Percentiles rank a stretch among this genome's conserved stretches.
Evolutionary conservation across 1,140 invertebrate genomes (phyloP).

Genomic region (Nomia melanderi): DNA sequence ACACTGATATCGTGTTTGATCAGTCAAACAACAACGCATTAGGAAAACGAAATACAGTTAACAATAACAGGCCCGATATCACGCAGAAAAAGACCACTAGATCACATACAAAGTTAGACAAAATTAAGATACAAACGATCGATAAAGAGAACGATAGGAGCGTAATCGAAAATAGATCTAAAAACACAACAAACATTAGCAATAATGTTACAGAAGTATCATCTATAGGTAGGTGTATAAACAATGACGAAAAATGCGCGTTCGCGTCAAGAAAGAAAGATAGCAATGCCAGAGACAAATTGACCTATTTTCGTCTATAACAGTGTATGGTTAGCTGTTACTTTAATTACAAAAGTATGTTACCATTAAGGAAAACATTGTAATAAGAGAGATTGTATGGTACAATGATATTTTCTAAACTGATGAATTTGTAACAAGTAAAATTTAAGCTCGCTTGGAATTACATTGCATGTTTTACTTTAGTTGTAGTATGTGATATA

Average conservation of each 20-base stretch:
- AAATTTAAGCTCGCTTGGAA: conserved; percentile 30
- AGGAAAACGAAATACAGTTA: background rate
- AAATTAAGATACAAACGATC: background rate
- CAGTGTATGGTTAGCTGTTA: conserved; percentile 41
- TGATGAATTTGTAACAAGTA: conserved; percentile 37
- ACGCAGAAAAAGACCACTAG: background rate
- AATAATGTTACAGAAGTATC: conserved; percentile 13
- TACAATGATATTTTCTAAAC: conserved; percentile 37
- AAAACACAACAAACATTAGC: conserved; percentile 11
- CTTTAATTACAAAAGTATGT: conserved; percentile 42
- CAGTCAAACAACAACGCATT: background rate
- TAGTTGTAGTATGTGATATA: background rate
- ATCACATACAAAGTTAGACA: conserved; percentile 14
- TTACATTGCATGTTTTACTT: background rate
- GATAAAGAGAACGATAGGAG: conserved; percentile 48
- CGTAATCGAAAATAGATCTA: background rate
- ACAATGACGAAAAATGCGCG: conserved; percentile 3
- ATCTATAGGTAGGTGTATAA: conserved; percentile 21
- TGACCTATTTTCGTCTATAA: conserved; percentile 66
- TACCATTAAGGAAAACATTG: conserved; percentile 38
- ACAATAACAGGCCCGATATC: background rate
- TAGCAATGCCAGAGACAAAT: conserved; percentile 42
- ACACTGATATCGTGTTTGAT: background rate
- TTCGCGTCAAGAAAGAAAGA: conserved; percentile 13
- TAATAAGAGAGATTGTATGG: conserved; percentile 41